Evolutionary conservation across 64 coral and sea anemone genomes (phyloP), one percentile per base, ranked within the genome.

Genomic region (Acropora tenuis): DNA sequence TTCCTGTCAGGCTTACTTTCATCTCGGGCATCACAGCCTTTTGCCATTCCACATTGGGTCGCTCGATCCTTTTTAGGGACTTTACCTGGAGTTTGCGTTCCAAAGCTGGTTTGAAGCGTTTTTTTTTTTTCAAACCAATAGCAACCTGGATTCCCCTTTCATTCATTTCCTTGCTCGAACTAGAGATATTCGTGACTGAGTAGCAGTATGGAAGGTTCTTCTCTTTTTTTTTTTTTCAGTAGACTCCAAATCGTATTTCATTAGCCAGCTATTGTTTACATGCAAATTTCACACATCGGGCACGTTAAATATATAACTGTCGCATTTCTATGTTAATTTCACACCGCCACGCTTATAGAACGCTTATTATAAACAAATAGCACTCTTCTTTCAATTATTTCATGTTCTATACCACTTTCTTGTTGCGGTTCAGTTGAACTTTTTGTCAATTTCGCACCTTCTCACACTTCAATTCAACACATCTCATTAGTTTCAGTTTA

Each of bases 351-450:
- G 57, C 82, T 48, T 68, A 61, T 85, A 69, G 18, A 20, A 71
- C 68, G 40, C 19, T 17, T 71, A 71, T 71, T 6, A 71, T 6
- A 71, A 48, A 85, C 82, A 85, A 85, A 85, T 68, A 85, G 69
- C 58, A 85, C 50, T 85, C 82, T 85, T 69, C 82, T 85, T 85
- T 85, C 50, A 43, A 69, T 69, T 69, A 85, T 85, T 85, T 85
- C 45, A 69, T 85, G 30, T 85, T 85, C 82, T 9, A 85, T 68
- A 85, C 82, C 82, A 85, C 82, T 68, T 85, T 85, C 82, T 85
- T 85, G 61, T 71, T 71, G 68, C 68, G 40, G 18, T 71, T 71
- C 16, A 71, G 68, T 71, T 71, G 68, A 20, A 19, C 8, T 71
- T 71, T 71, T 71, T 71, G 16, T 71, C 4, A 71, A 68, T 55